phyloP scores from a whole-genome alignment of 92 coral and sea anemone genomes.

The Isaurus tuberculatus region DNA sequence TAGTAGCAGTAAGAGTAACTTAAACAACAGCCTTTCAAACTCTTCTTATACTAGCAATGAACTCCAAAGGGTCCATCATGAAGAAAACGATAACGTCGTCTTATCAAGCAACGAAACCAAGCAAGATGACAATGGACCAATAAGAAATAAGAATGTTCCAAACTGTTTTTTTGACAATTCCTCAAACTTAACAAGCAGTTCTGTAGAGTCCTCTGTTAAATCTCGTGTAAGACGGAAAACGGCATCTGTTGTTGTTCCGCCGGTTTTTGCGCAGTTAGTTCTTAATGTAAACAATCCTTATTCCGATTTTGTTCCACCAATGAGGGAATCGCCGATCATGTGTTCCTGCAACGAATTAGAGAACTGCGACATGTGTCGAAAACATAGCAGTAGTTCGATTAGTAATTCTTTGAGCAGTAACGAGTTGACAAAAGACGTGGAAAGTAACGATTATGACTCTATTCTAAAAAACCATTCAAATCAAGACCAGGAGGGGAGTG shows the following conservation, averaged over 20 bases:
- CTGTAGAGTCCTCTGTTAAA: slow-evolving; percentile 48
- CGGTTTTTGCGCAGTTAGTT: slow-evolving; percentile 80
- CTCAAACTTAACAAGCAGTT: background rate
- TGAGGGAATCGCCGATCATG: slow-evolving; percentile 80
- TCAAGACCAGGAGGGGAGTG: background rate
- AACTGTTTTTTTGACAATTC: background rate
- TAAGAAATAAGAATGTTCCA: background rate
- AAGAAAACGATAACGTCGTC: background rate
- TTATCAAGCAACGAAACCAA: slow-evolving; percentile 1
- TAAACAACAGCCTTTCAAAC: background rate
- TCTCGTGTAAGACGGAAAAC: slow-evolving; percentile 73
- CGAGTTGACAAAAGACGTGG: slow-evolving; percentile 11
- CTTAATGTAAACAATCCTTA: slow-evolving; percentile 79
- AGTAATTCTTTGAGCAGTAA: slow-evolving; percentile 17
- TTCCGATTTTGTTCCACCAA: slow-evolving; percentile 84
- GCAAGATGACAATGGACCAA: background rate
- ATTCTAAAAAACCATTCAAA: background rate
- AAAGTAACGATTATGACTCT: background rate
- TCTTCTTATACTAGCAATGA: background rate
- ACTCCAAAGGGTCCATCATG: background rate
- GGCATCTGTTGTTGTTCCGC: slow-evolving; percentile 75
- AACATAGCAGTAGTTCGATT: slow-evolving; percentile 17
- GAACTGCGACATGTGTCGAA: slow-evolving; percentile 57
- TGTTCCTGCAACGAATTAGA: slow-evolving; percentile 69
- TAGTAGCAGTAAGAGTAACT: background rate